Percentiles rank a stretch among this genome's conserved stretches.
Conservation (phyloP, 2,113 vertebrate genomes). For the Acanthochromis polyacanthus region DNA sequence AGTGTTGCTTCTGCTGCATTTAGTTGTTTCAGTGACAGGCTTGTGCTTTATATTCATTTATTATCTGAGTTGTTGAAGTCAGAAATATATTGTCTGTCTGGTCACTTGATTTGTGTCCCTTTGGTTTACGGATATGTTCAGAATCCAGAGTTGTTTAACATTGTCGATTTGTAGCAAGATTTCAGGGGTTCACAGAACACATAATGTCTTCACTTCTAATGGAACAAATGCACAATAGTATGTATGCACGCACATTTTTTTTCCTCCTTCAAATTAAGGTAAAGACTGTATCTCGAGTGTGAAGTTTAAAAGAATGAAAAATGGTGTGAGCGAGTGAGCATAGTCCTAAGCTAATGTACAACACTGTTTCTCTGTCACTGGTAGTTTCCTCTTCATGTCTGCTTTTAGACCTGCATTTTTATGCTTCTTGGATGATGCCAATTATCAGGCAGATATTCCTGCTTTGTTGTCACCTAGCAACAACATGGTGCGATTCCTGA, state of each 20-base stretch:
- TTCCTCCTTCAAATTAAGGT: background rate
- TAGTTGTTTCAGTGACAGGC: background rate
- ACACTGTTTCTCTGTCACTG: too few relatives aligned
- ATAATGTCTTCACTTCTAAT: background rate
- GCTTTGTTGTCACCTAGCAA: constrained; percentile 1
- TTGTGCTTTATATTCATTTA: background rate
- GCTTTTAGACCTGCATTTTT: background rate
- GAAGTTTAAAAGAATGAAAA: background rate
- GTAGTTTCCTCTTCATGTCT: background rate
- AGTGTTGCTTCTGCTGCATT: background rate
- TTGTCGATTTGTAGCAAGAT: background rate
- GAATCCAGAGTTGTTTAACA: background rate
- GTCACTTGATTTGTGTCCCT: background rate
- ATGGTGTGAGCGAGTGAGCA: background rate
- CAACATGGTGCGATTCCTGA: background rate
- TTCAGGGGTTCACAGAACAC: background rate
- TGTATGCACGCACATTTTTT: background rate
- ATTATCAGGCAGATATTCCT: background rate
- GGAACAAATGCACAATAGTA: too few relatives aligned
- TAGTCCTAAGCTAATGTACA: background rate
- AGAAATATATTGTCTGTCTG: background rate
- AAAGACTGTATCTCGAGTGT: background rate
- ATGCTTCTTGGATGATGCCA: background rate
- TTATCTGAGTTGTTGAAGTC: background rate
- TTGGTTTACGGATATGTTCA: constrained; percentile 5